These are phyloP conservation scores for Chaetura pelagica DNA, from an alignment of 2,113 vertebrate genomes.

Conservation along the genomic window DNA sequence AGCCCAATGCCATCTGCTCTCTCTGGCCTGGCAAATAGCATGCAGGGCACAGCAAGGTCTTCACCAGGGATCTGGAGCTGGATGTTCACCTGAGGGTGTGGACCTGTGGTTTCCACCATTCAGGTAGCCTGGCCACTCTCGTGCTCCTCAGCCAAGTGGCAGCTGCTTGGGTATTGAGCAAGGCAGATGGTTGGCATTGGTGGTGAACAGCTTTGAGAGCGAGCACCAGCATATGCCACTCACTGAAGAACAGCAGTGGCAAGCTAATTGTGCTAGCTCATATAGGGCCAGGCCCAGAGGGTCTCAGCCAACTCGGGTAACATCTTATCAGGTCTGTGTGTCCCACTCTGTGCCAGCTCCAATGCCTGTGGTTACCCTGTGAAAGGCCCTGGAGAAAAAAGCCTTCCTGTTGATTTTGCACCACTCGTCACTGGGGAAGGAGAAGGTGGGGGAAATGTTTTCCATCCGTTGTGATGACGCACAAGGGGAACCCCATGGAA, in stretches of 20 bases:
- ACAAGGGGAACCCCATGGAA: background rate
- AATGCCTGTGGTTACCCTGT: background rate
- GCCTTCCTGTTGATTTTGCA: background rate
- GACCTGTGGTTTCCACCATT: background rate
- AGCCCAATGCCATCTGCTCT: background rate
- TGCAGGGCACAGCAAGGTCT: background rate
- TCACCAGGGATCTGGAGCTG: background rate
- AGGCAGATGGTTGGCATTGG: background rate
- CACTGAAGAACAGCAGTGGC: background rate
- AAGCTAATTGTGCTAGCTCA: background rate
- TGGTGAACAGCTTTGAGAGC: background rate
- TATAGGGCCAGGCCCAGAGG: background rate
- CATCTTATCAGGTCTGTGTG: background rate
- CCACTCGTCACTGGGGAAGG: background rate
- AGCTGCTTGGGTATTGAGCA: background rate
- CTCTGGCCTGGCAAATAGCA: background rate
- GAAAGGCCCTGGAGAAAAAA: background rate
- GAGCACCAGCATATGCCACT: background rate
- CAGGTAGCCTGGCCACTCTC: background rate
- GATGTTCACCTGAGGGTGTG: background rate
- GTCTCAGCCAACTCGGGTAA: background rate
- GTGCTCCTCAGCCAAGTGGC: background rate
- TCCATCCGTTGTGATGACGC: background rate
- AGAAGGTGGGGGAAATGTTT: slow-evolving; percentile 32
- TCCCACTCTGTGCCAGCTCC: rapidly evolving